Conservation (phyloP, 2,888 invertebrate species). For the Pantelozetes paolii region DNA sequence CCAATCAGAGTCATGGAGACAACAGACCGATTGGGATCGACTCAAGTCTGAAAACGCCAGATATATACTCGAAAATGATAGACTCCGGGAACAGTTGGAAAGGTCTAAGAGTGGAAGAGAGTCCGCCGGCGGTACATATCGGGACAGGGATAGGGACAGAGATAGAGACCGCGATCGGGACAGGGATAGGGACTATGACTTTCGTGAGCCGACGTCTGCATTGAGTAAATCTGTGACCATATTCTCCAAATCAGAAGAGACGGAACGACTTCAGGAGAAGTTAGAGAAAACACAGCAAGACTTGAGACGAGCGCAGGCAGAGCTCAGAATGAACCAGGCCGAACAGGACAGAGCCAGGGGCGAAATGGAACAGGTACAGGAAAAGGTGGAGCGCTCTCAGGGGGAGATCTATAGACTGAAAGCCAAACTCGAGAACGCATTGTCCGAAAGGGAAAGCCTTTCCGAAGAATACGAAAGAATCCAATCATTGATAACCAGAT, state of each 20-base stretch:
- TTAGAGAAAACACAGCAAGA: slow-evolving; percentile 80
- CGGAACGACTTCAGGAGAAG: slow-evolving; percentile 66
- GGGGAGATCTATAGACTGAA: slow-evolving; percentile 90
- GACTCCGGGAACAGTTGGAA: slow-evolving; percentile 62
- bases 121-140: slow-evolving; percentile 14
- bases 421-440: slow-evolving; percentile 88
- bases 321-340: slow-evolving; percentile 81
- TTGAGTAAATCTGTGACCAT: slow-evolving; percentile 60
- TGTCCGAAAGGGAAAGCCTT: slow-evolving; percentile 86
- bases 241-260: slow-evolving; percentile 55
- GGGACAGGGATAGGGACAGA: slow-evolving; percentile 40
- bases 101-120: slow-evolving; percentile 53
- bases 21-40: slow-evolving; percentile 82
- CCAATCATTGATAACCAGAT: slow-evolving; percentile 73
- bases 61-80: slow-evolving; percentile 69
- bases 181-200: not conserved
- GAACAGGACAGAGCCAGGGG: slow-evolving; percentile 68
- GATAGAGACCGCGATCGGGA: slow-evolving; percentile 40
- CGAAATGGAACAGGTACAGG: slow-evolving; percentile 71
- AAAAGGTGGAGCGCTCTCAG: slow-evolving; percentile 88
- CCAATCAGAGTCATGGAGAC: slow-evolving; percentile 79
- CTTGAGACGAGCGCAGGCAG: slow-evolving; percentile 78
- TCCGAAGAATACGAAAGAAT: slow-evolving; percentile 86
- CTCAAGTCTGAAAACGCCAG: slow-evolving; percentile 66
- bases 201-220: slow-evolving; percentile 56